Conservation (phyloP, 1,140 invertebrate genomes). For the Cydia strobilella region DNA sequence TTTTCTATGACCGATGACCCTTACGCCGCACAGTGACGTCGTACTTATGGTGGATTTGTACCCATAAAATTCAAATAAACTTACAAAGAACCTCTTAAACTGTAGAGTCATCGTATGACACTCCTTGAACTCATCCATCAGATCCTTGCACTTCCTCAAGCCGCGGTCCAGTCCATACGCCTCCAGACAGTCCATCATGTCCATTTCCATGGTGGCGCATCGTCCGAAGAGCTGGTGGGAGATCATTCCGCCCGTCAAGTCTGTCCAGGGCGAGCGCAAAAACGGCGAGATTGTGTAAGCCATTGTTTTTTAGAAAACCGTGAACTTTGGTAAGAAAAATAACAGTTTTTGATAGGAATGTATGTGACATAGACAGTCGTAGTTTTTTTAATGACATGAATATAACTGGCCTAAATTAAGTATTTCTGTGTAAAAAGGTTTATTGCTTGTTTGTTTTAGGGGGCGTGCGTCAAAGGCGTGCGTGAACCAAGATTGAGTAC, state of each 20-base stretch:
- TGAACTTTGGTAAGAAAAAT: too few relatives aligned
- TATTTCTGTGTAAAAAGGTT: too few relatives aligned
- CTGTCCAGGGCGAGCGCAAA: constrained; percentile 82
- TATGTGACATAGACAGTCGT: not conserved
- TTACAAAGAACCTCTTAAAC: constrained; percentile 73
- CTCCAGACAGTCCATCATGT: constrained; percentile 84
- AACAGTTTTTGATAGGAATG: too few relatives aligned
- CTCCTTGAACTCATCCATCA: constrained; percentile 84
- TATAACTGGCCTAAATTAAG: too few relatives aligned
- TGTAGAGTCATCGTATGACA: constrained; percentile 82
- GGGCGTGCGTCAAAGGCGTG: too few relatives aligned
- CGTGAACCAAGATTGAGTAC: constrained; percentile 53
- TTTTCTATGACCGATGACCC: too few relatives aligned
- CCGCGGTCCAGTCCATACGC: constrained; percentile 84
- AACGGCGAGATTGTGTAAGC: constrained; percentile 72
- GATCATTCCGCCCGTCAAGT: constrained; percentile 81
- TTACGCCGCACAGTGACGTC: too few relatives aligned
- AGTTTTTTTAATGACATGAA: not conserved
- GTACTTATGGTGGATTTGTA: not conserved
- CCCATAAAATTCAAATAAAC: constrained; percentile 35
- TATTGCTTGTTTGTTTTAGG: too few relatives aligned
- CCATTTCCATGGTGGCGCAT: constrained; percentile 83
- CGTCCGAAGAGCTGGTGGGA: constrained; percentile 81
- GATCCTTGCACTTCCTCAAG: constrained; percentile 77
- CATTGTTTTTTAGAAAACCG: constrained; percentile 35